Evolutionary conservation across 2,888 invertebrate species (phyloP), one percentile per base, ranked within the genome.

Genomic region (Hermodice carunculata): DNA sequence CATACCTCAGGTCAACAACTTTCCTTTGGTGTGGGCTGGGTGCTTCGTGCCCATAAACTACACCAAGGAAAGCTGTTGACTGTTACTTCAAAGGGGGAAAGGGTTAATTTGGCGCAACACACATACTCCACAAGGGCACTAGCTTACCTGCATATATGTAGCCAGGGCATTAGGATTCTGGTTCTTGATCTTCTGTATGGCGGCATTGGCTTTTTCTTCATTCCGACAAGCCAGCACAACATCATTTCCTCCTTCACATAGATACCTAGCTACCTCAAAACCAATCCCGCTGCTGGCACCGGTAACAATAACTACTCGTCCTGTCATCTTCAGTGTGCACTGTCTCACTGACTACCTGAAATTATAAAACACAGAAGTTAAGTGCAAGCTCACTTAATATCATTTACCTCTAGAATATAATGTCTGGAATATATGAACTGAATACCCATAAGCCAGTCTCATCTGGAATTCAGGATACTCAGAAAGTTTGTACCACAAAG

Each of bases 261-360:
- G 70, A n/a, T 70, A 68, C 28, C 73, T 67, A 1, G 78, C 73
- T 17, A 73, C 69, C 64, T 77, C 75, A 65, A 67, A 76, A 6
- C 80, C 80, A 24, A 80, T 71, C 3, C 80, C 80, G n/a, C 68
- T 54, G 66, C 76, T 80, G 44, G 78, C 76, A 8, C 80, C 80
- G 6, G 80, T 80, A 57, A 80, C 76, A 11, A 80, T 77, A n/a
- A 76, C 67, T 0, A 78, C 78, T 26, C 74, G 62, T 17, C 78
- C 79, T 19, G 78, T 76, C 78, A 79, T 79, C 22, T 6, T 5
- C 4, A 44, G 44, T n/a, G n/a, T n/a, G n/a, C n/a, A n/a, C n/a
- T n/a, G n/a, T n/a, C n/a, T n/a, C n/a, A n/a, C n/a, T n/a, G n/a
- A n/a, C n/a, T n/a, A n/a, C n/a, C n/a, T n/a, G n/a, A n/a, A n/a